Percentiles rank a stretch among this genome's conserved stretches.
phyloP scores from a whole-genome alignment of 2,797 vertebrate species.

The Harpagifer antarcticus region DNA sequence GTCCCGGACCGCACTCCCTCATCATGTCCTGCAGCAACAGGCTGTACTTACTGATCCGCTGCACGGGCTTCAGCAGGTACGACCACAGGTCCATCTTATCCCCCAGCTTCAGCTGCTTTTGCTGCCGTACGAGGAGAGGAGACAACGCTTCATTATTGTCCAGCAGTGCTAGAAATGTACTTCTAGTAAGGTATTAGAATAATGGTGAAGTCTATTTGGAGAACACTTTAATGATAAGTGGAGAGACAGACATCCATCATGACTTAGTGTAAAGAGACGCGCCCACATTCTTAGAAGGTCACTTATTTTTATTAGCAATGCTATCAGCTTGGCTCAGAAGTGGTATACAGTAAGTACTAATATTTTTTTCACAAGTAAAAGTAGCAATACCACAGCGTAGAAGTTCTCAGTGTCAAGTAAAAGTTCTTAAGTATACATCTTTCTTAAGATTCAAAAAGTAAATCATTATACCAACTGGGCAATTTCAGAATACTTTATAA shows the following conservation, averaged over 20 bases:
- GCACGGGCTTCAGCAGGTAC: constrained; percentile 88
- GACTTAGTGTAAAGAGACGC: background rate
- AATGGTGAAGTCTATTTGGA: background rate
- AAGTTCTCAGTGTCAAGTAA: too few species aligned
- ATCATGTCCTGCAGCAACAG: constrained; percentile 88
- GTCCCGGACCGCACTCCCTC: constrained; percentile 74
- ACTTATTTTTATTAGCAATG: background rate
- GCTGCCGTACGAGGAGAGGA: constrained; percentile 60
- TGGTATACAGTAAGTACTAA: too few species aligned
- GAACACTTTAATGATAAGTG: background rate
- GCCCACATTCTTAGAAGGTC: background rate
- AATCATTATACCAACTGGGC: too few species aligned
- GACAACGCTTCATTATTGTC: background rate
- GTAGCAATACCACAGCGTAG: too few species aligned
- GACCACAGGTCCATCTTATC: constrained; percentile 90
- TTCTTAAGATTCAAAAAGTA: too few species aligned
- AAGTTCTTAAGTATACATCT: too few species aligned
- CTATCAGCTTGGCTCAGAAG: background rate
- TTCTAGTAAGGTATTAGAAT: background rate
- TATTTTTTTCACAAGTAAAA: too few species aligned
- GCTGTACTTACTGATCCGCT: constrained; percentile 90
- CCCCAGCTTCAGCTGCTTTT: constrained; percentile 84
- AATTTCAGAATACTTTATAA: too few species aligned
- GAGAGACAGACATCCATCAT: background rate
- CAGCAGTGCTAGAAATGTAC: background rate